Conservation (phyloP, 2,888 invertebrate species). For the Lutraria lutraria region DNA sequence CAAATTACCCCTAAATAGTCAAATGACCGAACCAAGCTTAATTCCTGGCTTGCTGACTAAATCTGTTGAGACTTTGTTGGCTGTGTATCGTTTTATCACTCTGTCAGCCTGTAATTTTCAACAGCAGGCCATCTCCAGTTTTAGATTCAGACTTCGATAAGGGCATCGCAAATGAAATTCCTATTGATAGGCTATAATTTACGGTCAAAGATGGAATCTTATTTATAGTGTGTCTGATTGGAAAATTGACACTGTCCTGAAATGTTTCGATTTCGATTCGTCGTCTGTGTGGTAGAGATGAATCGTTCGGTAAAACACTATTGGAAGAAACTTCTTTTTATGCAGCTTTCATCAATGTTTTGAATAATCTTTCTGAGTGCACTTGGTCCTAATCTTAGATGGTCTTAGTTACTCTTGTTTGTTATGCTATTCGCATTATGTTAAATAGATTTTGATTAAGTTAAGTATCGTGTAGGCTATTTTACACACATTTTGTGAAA, state of each 20-base stretch:
- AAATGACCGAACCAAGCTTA: too few relatives aligned
- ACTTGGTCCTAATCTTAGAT: too few relatives aligned
- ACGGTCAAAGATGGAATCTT: not conserved
- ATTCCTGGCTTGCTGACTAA: not conserved
- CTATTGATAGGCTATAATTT: slow-evolving; percentile 2
- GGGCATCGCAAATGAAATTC: not conserved
- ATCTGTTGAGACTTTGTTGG: not conserved
- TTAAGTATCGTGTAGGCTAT: too few relatives aligned
- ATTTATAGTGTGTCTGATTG: not conserved
- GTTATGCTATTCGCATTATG: too few relatives aligned
- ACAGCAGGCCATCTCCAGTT: not conserved
- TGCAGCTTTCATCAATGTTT: too few relatives aligned
- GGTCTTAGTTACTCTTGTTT: too few relatives aligned
- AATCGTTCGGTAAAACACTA: too few relatives aligned
- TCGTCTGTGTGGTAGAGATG: not conserved
- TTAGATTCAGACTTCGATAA: not conserved
- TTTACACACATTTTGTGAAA: too few relatives aligned
- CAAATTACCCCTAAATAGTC: too few relatives aligned
- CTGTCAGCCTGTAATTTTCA: not conserved
- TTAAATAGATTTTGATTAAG: too few relatives aligned
- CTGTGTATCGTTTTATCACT: not conserved
- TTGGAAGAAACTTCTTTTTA: too few relatives aligned
- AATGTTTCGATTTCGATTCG: not conserved
- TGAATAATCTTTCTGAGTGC: too few relatives aligned
- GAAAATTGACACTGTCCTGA: not conserved